phyloP scores from a whole-genome alignment of 2,888 invertebrate genomes.

The Hypomecis atomaria region DNA sequence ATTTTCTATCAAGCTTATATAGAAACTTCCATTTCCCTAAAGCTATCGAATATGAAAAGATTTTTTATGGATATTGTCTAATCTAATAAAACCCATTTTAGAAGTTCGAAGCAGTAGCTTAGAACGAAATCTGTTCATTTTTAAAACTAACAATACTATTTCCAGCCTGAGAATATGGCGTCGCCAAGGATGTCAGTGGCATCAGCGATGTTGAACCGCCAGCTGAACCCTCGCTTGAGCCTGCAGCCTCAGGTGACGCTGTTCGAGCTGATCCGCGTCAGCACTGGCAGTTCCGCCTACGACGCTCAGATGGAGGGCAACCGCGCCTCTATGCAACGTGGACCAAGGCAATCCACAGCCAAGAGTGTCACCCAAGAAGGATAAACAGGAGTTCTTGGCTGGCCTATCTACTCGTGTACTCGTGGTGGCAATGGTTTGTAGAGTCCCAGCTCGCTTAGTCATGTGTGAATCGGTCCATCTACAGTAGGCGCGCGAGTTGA shows the following conservation, averaged over 20 bases:
- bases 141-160: neutral
- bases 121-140: neutral
- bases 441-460: no score
- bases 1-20: no score
- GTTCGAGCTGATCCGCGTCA: constrained; percentile 53
- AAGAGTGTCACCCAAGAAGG: neutral
- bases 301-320: constrained; percentile 22
- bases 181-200: constrained; percentile 43
- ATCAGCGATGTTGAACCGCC: constrained; percentile 43
- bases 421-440: no score
- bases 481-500: no score
- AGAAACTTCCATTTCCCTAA: no score
- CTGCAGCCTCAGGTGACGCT: constrained; percentile 57
- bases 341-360: constrained; percentile 3
- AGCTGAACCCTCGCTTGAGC: constrained; percentile 46
- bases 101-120: no score
- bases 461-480: no score
- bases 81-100: no score
- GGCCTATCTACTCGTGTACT: no score
- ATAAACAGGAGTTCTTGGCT: neutral
- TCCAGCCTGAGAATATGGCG: constrained; percentile 23
- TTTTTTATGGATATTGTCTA: no score
- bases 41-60: no score
- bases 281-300: constrained; percentile 37
- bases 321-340: constrained; percentile 16